Conservation (phyloP, 2,888 invertebrate genomes). For the Macropis europaea region DNA sequence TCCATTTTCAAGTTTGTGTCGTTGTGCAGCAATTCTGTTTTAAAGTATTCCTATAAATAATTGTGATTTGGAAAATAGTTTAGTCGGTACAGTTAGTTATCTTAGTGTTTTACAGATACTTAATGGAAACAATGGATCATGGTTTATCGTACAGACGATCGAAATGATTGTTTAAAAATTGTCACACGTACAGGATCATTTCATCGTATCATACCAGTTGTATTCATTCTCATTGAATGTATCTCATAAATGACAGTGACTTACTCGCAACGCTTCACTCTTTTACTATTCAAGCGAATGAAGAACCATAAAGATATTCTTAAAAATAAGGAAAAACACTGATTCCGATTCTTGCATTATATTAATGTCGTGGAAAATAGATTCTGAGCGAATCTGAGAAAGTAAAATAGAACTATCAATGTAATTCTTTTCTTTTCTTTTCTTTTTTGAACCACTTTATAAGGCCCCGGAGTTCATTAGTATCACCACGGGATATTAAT, state of each 20-base stretch:
- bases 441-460: constrained; percentile 27
- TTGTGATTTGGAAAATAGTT: background rate
- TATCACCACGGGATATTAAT: constrained; percentile 35
- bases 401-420: constrained; percentile 15
- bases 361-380: constrained; percentile 10
- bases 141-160: background rate
- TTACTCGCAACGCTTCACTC: too few species aligned
- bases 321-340: background rate
- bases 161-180: background rate
- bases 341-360: constrained; percentile 8
- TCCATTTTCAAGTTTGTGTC: background rate
- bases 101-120: background rate
- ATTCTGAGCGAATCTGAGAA: constrained; percentile 7
- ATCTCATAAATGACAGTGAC: background rate
- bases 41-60: background rate
- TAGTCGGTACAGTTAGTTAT: background rate
- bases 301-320: background rate
- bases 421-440: background rate
- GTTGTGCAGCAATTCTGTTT: background rate
- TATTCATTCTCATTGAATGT: background rate
- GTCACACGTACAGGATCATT: background rate
- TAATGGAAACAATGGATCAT: background rate
- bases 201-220: too few species aligned
- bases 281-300: background rate
- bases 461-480: constrained; percentile 38